Evolutionary conservation across 2,888 invertebrate species (phyloP).

Genomic region (Volucella bombylans): DNA sequence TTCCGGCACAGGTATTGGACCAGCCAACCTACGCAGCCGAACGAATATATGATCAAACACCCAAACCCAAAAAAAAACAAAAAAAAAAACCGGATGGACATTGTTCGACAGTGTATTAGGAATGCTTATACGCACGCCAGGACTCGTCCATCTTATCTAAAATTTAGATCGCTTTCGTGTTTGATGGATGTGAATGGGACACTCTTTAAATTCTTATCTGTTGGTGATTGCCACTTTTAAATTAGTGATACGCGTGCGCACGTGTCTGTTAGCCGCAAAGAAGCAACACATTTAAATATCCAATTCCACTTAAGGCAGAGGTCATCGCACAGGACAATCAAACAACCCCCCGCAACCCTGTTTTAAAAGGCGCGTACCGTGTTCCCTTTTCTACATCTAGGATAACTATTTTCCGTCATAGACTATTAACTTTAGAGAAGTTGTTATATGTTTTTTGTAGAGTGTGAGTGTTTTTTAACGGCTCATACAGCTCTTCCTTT

Average conservation of each 20-base stretch:
- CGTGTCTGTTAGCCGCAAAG: slow-evolving; percentile 28
- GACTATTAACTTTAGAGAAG: slow-evolving; percentile 63
- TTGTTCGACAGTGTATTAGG: slow-evolving; percentile 34
- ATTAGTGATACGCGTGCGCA: slow-evolving; percentile 61
- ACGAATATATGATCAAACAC: neutral
- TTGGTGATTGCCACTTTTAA: slow-evolving; percentile 49
- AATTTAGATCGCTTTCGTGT: slow-evolving; percentile 55
- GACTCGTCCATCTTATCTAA: slow-evolving; percentile 44
- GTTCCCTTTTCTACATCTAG: slow-evolving; percentile 31
- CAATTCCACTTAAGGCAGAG: slow-evolving; percentile 37
- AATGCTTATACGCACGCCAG: slow-evolving; percentile 51
- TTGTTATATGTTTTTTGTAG: slow-evolving; percentile 21
- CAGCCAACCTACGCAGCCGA: neutral
- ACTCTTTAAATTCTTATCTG: slow-evolving; percentile 56
- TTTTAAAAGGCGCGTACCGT: slow-evolving; percentile 22
- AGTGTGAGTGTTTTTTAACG: slow-evolving; percentile 41
- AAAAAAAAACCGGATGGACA: slow-evolving; percentile 23
- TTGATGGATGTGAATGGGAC: slow-evolving; percentile 43
- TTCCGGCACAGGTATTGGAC: slow-evolving; percentile 33
- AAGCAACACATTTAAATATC: slow-evolving; percentile 39
- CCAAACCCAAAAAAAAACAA: too few relatives aligned
- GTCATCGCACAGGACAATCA: slow-evolving; percentile 38
- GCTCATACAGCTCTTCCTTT: slow-evolving; percentile 8
- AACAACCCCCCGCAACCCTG: slow-evolving; percentile 5
- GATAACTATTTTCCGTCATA: slow-evolving; percentile 66